phyloP scores from a whole-genome alignment of 2,797 vertebrate genomes.

The Trichosurus vulpecula region DNA sequence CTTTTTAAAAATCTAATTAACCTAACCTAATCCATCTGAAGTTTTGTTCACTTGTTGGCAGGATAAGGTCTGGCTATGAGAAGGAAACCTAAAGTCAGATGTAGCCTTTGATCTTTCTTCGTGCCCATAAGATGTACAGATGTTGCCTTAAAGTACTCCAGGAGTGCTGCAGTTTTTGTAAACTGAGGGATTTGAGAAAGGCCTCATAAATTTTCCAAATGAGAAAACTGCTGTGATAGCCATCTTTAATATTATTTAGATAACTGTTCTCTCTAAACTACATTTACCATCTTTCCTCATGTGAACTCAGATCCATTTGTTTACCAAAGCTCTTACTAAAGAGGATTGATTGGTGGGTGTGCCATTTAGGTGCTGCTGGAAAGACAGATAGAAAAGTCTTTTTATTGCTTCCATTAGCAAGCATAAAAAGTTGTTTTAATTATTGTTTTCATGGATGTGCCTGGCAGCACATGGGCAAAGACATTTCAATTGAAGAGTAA shows the following conservation, averaged over 20 bases:
- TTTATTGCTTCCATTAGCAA: constrained; percentile 19
- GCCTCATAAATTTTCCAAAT: neutral
- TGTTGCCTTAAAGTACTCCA: constrained; percentile 1
- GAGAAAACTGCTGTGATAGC: neutral
- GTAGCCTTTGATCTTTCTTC: constrained; percentile 42
- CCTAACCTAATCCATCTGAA: constrained; percentile 50
- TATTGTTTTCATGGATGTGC: constrained; percentile 37
- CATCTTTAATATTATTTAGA: neutral
- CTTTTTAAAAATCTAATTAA: constrained; percentile 34
- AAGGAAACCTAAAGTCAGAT: constrained; percentile 38
- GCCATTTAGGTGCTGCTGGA: neutral
- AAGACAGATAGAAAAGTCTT: constrained; percentile 12
- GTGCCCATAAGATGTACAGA: constrained; percentile 28
- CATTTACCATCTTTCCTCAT: neutral
- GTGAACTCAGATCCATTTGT: neutral
- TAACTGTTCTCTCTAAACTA: neutral
- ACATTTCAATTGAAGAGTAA: constrained; percentile 37
- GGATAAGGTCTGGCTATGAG: constrained; percentile 3
- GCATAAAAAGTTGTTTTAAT: constrained; percentile 25
- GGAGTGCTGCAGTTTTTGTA: constrained; percentile 42
- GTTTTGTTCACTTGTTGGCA: constrained; percentile 53
- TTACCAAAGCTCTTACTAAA: neutral
- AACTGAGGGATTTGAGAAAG: neutral
- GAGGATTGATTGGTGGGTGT: neutral
- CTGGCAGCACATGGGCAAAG: neutral